Conservation (phyloP, 1,140 invertebrate species). For the Sycophaga agraensis region DNA sequence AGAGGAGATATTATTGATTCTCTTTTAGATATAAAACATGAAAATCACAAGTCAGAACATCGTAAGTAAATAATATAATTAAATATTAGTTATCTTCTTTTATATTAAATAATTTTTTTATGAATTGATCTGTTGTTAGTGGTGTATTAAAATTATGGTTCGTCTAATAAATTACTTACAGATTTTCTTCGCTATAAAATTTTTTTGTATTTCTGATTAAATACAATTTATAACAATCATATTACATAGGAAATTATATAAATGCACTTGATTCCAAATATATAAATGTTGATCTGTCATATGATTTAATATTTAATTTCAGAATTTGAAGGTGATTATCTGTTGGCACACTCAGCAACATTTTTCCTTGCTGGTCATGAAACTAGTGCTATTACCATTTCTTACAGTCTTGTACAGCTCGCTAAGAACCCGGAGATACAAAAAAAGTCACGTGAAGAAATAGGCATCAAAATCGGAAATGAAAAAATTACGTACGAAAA, state of each 20-base stretch:
- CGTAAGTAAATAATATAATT: conserved; percentile 19
- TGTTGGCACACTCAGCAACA: conserved; percentile 42
- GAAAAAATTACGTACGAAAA: conserved; percentile 35
- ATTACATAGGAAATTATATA: not conserved
- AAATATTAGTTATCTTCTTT: too few species aligned
- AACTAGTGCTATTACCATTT: conserved; percentile 56
- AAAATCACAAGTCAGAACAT: conserved; percentile 28
- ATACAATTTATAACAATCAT: not conserved
- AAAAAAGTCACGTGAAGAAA: conserved; percentile 60
- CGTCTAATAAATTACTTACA: too few species aligned
- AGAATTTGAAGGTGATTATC: conserved; percentile 31
- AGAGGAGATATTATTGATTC: conserved; percentile 37
- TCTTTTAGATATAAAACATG: conserved; percentile 36
- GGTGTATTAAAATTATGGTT: too few species aligned
- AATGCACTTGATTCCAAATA: too few species aligned
- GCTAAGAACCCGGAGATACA: conserved; percentile 41
- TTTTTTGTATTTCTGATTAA: too few species aligned
- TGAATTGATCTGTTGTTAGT: too few species aligned
- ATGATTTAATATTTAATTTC: too few species aligned
- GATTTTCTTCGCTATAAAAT: too few species aligned
- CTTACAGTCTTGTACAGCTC: conserved; percentile 49
- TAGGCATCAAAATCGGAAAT: conserved; percentile 49
- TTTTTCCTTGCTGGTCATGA: conserved; percentile 60
- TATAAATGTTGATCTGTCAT: too few species aligned
- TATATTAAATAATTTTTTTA: too few species aligned